A percentile compares a stretch with the other conserved stretches of the same genome.
These are phyloP conservation scores for Pongo abelii DNA, from an alignment of 2,113 vertebrate species.

Conservation along the genomic window DNA sequence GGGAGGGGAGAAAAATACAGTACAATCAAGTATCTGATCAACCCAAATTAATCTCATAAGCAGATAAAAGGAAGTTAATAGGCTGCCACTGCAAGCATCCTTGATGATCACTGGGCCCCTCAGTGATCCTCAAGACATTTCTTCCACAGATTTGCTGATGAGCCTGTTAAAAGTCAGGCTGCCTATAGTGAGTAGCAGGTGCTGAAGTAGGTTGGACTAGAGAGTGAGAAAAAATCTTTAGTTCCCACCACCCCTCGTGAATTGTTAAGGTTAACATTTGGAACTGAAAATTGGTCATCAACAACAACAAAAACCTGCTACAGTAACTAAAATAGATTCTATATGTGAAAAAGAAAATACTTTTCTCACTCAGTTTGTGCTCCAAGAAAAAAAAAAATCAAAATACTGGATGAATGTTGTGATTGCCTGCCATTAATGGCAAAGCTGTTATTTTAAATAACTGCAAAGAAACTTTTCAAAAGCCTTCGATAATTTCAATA, in stretches of 20 bases:
- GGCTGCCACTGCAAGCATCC: background rate
- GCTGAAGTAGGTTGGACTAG: background rate
- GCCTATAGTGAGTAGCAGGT: background rate
- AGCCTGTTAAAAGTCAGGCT: background rate
- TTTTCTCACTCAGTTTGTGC: constrained; percentile 45
- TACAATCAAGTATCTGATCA: background rate
- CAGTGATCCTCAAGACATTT: background rate
- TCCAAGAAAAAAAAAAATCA: background rate
- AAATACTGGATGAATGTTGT: background rate
- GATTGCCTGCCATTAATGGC: background rate
- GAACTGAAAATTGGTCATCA: constrained; percentile 43
- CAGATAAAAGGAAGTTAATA: background rate
- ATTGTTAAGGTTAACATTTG: background rate
- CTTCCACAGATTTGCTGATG: background rate
- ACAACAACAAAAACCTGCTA: constrained; percentile 38
- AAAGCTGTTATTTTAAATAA: background rate
- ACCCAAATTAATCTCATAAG: background rate
- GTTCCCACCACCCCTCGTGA: background rate
- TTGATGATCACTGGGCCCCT: background rate
- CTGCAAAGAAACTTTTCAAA: constrained; percentile 22
- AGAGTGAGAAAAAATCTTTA: constrained; percentile 19
- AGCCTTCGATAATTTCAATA: background rate
- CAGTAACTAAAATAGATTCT: background rate
- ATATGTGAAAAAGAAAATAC: background rate
- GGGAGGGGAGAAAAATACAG: background rate